A percentile compares a stretch with the other conserved stretches of the same genome.
Conservation (phyloP, 53 echinoderm and acorn worm genomes). For the Paelopatides confundens region DNA sequence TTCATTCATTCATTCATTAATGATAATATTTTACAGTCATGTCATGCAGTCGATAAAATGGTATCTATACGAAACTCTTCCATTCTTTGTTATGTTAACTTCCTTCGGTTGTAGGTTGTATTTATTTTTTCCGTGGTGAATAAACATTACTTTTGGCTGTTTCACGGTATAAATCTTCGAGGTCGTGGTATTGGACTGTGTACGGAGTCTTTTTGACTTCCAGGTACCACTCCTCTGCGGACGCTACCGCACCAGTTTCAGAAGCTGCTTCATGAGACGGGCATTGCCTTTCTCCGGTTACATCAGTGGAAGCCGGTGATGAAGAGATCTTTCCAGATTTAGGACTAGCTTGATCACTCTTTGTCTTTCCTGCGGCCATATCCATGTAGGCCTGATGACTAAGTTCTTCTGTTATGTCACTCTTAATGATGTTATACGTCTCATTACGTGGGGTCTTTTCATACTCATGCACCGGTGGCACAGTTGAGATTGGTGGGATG, state of each 20-base stretch:
- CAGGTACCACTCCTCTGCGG: slow-evolving; percentile 3
- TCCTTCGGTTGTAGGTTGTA: neutral
- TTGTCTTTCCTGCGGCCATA: slow-evolving; percentile 15
- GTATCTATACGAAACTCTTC: too few relatives aligned
- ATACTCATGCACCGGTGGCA: neutral
- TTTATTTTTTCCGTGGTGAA: neutral
- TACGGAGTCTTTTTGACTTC: slow-evolving; percentile 4
- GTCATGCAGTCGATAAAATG: too few relatives aligned
- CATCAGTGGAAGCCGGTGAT: neutral
- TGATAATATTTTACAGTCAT: too few relatives aligned
- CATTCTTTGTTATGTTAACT: neutral
- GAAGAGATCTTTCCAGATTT: neutral
- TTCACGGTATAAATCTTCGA: slow-evolving; percentile 33
- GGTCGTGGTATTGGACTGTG: slow-evolving; percentile 4
- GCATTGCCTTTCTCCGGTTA: neutral
- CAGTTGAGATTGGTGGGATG: neutral
- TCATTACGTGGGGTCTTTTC: slow-evolving; percentile 8
- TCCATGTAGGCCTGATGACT: slow-evolving; percentile 31
- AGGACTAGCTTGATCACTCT: neutral
- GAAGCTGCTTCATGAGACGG: neutral
- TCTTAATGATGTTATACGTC: slow-evolving; percentile 29
- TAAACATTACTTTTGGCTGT: slow-evolving; percentile 27
- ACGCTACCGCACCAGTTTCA: neutral
- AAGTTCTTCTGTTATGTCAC: neutral
- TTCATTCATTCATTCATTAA: too few relatives aligned